Evolutionary conservation across 2,888 invertebrate species (phyloP).

Genomic region (Timema podura): DNA sequence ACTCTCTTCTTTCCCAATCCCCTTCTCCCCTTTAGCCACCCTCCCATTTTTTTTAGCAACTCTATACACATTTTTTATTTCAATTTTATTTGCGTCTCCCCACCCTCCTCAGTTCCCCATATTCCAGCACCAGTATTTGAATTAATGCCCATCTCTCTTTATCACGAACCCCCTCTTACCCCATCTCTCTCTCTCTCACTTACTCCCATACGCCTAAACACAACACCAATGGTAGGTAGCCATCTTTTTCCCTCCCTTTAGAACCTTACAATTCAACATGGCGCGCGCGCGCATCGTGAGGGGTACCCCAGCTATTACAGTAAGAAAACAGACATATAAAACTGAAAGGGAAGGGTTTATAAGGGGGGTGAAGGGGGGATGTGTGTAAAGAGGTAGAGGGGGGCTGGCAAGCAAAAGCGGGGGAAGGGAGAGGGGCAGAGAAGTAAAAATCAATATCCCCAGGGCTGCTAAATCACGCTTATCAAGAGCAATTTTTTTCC

Average conservation of each 20-base stretch:
- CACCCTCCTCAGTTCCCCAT: conserved; percentile 16
- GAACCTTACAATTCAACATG: conserved; percentile 45
- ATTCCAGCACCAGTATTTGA: conserved; percentile 27
- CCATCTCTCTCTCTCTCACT: too few species aligned
- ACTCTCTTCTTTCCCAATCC: conserved; percentile 16
- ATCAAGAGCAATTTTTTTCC: conserved; percentile 52
- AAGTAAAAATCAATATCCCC: conserved; percentile 53
- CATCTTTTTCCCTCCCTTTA: conserved; percentile 29
- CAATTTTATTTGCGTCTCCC: conserved; percentile 15
- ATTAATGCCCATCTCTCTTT: conserved; percentile 23
- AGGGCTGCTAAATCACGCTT: conserved; percentile 72
- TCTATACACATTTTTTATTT: conserved; percentile 17
- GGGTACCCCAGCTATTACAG: conserved; percentile 50
- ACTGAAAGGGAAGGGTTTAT: conserved; percentile 45
- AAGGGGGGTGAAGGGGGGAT: conserved; percentile 42
- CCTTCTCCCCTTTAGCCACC: not conserved
- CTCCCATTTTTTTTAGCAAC: not conserved
- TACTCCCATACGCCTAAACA: conserved; percentile 20
- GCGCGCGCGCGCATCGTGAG: conserved; percentile 41
- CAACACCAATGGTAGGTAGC: conserved; percentile 29
- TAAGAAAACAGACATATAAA: conserved; percentile 55
- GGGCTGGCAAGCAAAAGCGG: not conserved
- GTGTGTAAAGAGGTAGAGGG: conserved; percentile 39
- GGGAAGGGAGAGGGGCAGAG: conserved; percentile 24
- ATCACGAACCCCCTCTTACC: conserved; percentile 19